These are phyloP conservation scores for Caenorhabditis sp. DNA, from an alignment of 2,888 invertebrate genomes.

Conservation along the genomic window DNA sequence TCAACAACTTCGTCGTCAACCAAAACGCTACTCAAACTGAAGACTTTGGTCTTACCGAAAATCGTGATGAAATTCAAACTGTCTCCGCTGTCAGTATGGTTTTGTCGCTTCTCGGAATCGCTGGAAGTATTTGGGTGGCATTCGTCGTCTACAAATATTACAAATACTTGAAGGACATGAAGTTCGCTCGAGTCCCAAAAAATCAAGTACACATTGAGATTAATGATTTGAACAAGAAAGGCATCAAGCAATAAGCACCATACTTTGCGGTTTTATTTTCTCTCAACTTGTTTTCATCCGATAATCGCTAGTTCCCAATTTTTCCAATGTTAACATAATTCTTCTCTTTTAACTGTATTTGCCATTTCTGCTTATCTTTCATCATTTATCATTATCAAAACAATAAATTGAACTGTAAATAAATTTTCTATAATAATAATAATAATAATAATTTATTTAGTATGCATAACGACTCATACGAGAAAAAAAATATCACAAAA, in stretches of 20 bases:
- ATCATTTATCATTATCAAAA: constrained; percentile 3
- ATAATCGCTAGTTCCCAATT: constrained; percentile 6
- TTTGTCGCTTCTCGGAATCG: constrained; percentile 36
- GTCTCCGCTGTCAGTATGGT: constrained; percentile 41
- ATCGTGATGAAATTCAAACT: constrained; percentile 37
- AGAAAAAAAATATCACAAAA: not conserved
- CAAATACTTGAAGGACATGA: constrained; percentile 51
- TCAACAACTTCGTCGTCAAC: constrained; percentile 44
- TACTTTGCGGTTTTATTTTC: not conserved
- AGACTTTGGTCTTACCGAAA: constrained; percentile 38
- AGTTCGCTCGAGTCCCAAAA: constrained; percentile 47
- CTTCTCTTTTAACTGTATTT: not conserved
- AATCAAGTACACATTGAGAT: constrained; percentile 52
- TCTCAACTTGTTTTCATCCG: constrained; percentile 3
- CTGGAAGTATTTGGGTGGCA: constrained; percentile 47
- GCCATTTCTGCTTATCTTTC: constrained; percentile 1
- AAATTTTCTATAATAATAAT: not conserved
- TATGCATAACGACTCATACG: too few relatives aligned
- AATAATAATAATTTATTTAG: too few relatives aligned
- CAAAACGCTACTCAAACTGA: constrained; percentile 34
- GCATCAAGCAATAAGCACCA: constrained; percentile 24
- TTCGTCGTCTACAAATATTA: constrained; percentile 53
- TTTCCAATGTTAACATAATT: constrained; percentile 11
- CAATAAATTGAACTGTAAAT: not conserved
- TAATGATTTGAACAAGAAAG: constrained; percentile 43